Conservation (phyloP, 2,888 invertebrate species). For the Polia nebulosa region DNA sequence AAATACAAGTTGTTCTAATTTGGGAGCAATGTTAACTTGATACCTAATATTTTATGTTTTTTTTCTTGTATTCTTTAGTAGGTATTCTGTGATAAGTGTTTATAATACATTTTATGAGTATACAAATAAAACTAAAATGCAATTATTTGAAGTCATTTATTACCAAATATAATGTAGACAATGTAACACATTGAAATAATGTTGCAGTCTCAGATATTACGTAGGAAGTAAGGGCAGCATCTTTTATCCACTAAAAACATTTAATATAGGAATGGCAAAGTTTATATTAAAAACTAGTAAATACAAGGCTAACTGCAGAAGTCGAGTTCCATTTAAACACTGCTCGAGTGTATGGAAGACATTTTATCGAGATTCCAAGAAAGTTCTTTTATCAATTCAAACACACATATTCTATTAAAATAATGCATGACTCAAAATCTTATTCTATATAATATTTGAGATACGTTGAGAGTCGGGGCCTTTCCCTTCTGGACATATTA, state of each 20-base stretch:
- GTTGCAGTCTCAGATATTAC: slow-evolving; percentile 65
- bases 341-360: slow-evolving; percentile 65
- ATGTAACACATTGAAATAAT: slow-evolving; percentile 61
- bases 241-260: slow-evolving; percentile 58
- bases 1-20: not conserved
- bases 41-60: not conserved
- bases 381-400: slow-evolving; percentile 54
- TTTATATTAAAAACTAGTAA: slow-evolving; percentile 60
- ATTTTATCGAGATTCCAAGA: slow-evolving; percentile 65
- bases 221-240: slow-evolving; percentile 59
- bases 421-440: slow-evolving; percentile 65
- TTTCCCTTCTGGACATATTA: slow-evolving; percentile 59
- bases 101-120: not conserved
- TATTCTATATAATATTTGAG: slow-evolving; percentile 66
- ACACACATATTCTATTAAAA: slow-evolving; percentile 53
- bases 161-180: slow-evolving; percentile 66
- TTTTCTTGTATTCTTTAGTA: not conserved
- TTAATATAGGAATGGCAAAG: slow-evolving; percentile 66
- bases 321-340: slow-evolving; percentile 52
- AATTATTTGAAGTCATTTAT: slow-evolving; percentile 67
- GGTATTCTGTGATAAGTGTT: not conserved
- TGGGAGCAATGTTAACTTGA: not conserved
- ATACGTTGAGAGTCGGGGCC: slow-evolving; percentile 62
- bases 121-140: slow-evolving; percentile 53
- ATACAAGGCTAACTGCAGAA: slow-evolving; percentile 63